phyloP scores from a whole-genome alignment of 1,140 invertebrate genomes.

The Coptotermes formosanus region DNA sequence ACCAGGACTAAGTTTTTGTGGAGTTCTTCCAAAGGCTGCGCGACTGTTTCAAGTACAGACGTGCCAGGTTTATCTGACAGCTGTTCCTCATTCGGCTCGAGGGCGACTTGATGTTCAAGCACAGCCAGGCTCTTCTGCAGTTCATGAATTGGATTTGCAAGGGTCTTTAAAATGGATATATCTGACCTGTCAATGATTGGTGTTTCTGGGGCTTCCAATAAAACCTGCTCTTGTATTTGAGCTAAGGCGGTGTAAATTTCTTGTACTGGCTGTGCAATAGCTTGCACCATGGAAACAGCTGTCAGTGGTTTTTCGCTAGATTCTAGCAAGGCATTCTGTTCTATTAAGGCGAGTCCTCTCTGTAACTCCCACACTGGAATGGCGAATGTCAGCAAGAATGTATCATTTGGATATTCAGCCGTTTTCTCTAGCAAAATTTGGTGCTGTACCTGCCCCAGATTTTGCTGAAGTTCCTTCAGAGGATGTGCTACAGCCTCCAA shows the following conservation, averaged over 20 bases:
- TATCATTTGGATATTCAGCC: background rate
- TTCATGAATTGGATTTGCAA: background rate
- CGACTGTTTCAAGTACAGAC: background rate
- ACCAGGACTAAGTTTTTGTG: background rate
- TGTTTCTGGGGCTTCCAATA: background rate
- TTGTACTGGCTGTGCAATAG: background rate
- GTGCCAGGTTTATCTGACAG: background rate
- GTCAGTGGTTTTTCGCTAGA: background rate
- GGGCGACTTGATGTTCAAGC: background rate
- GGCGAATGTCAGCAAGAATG: background rate
- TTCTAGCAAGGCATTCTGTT: background rate
- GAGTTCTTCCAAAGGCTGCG: background rate
- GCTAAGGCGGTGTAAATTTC: background rate
- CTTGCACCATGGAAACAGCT: background rate
- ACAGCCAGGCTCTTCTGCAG: background rate
- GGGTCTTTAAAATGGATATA: background rate
- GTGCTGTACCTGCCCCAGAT: conserved; percentile 25
- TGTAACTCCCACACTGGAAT: background rate
- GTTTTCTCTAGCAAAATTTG: conserved; percentile 29
- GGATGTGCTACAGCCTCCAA: conserved; percentile 31
- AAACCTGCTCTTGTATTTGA: background rate
- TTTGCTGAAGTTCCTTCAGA: conserved; percentile 23
- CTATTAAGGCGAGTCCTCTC: background rate
- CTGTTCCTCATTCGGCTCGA: background rate
- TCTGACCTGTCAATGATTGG: background rate